Evolutionary conservation across 2,113 vertebrate species (phyloP), one percentile per base, ranked within the genome.

Genomic region (Aspiorhynchus laticeps): DNA sequence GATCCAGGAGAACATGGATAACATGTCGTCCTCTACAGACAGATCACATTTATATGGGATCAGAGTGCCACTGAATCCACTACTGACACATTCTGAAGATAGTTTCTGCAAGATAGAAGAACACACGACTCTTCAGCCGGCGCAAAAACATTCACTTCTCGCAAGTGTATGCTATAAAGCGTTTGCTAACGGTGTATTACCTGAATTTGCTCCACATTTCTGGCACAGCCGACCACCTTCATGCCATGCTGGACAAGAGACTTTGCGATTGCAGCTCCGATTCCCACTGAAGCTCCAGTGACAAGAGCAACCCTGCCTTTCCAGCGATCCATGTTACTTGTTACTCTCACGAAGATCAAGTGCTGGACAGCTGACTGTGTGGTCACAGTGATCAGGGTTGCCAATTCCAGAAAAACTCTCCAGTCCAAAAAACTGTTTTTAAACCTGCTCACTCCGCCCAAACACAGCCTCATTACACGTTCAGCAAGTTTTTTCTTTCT

Each of bases 241-340:
- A 97, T 95, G 28, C 97, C 97, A 84, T 91, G 91, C 59, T 95
- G 94, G 84, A 96, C 96, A 87, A 97, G 92, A 80, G 95, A 95
- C 83, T 94, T 92, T 33, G 94, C 94, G 67, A 96, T 88, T 0
- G 97, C 97, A 24, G 96, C 97, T 63, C 96, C 97, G n/a, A n/a
- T n/a, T n/a, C n/a, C n/a, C n/a, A n/a, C n/a, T n/a, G 97, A 97
- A 24, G 96, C 97, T 63, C 96, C 97, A 15, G 96, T 97, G 87
- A 97, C 96, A 83, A 97, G 92, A 21, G 96, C 97, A 88, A 97
- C 95, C 71, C 96, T 95, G 77, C 93, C 95, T 85, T 84, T 91
- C 96, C 97, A 97, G 89, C 96, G 95, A 89, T 97, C 95, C 97
- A 97, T 97, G 87, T 86, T 65, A 3, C 24, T 26, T 24, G 15